Evolutionary conservation across 2,797 vertebrate genomes (phyloP).

Genomic region (Hoplostethus mediterraneus): DNA sequence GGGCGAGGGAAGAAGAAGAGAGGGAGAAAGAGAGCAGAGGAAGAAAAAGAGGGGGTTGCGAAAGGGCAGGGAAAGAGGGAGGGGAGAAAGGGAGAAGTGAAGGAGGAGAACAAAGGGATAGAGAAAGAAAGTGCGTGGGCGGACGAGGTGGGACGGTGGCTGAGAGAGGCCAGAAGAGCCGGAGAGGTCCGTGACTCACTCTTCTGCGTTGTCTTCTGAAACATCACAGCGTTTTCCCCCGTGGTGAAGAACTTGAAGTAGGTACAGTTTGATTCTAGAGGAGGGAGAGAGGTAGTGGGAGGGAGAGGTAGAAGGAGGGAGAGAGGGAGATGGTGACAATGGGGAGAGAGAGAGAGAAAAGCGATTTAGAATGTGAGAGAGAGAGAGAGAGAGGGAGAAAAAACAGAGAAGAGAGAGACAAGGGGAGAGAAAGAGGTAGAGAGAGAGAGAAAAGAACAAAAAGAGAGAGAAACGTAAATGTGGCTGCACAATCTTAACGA

Average conservation of each 20-base stretch:
- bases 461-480: neutral
- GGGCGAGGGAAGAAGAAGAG: neutral
- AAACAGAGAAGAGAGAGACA: neutral
- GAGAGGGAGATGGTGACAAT: neutral
- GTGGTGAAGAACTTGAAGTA: constrained; percentile 95
- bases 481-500: constrained; percentile 15
- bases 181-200: constrained; percentile 78
- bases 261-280: constrained; percentile 89
- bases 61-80: neutral
- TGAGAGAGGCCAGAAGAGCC: constrained; percentile 27
- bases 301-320: neutral
- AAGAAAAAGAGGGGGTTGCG: neutral
- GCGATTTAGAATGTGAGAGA: neutral
- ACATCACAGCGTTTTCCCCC: constrained; percentile 87
- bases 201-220: constrained; percentile 89
- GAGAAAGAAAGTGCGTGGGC: constrained; percentile 36
- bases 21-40: neutral
- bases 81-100: neutral
- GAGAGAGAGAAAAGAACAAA: neutral
- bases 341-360: neutral
- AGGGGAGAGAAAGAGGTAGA: neutral
- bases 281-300: constrained; percentile 38
- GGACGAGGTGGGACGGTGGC: constrained; percentile 30
- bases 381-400: neutral
- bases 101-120: constrained; percentile 8